Evolutionary conservation across 2,797 vertebrate species (phyloP).

Genomic region (Myripristis jacobus): DNA sequence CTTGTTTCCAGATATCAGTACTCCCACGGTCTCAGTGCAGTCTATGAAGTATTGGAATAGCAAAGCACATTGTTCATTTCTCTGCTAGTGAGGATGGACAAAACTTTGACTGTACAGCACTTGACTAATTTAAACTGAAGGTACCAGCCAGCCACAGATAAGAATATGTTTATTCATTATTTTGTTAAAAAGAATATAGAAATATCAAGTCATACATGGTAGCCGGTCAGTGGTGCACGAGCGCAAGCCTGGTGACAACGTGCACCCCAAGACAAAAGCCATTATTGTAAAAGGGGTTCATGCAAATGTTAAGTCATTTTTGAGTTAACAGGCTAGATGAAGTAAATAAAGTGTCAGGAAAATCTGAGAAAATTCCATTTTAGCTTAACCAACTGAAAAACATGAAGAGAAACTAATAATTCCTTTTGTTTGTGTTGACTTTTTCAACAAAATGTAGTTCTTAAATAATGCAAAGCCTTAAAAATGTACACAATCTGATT

Average conservation of each 20-base stretch:
- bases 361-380: too few species aligned
- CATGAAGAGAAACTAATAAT: too few species aligned
- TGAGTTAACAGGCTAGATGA: too few species aligned
- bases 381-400: too few species aligned
- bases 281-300: conserved; percentile 9
- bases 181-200: not conserved
- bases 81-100: conserved; percentile 67
- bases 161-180: conserved; percentile 31
- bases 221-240: conserved; percentile 14
- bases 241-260: conserved; percentile 44
- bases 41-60: conserved; percentile 74
- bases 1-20: conserved; percentile 82
- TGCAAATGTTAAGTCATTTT: not conserved
- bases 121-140: conserved; percentile 40
- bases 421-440: too few species aligned
- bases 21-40: conserved; percentile 79
- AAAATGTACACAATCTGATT: too few species aligned
- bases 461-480: too few species aligned
- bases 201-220: not conserved
- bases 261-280: conserved; percentile 4
- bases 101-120: conserved; percentile 50
- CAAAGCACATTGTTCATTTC: conserved; percentile 76
- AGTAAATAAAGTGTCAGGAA: too few species aligned
- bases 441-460: too few species aligned
- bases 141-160: conserved; percentile 21